phyloP scores from a whole-genome alignment of 2,888 invertebrate genomes.

The Macroteleia sp. region DNA sequence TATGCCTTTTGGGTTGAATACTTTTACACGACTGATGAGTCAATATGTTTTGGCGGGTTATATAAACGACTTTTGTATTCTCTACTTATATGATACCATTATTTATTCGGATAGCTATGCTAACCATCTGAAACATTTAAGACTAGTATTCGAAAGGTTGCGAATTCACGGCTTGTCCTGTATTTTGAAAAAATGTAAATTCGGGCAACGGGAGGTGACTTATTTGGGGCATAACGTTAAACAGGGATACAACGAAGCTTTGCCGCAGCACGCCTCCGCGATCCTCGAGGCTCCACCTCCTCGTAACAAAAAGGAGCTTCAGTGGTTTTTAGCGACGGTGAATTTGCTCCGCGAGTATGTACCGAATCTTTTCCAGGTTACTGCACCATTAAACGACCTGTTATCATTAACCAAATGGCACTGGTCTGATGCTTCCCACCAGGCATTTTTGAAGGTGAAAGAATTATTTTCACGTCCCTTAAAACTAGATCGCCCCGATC shows the following conservation, averaged over 20 bases:
- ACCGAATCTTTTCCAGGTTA: too few species aligned
- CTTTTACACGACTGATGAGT: slow-evolving; percentile 72
- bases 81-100: slow-evolving; percentile 74
- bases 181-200: not conserved
- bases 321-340: too few species aligned
- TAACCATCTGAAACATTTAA: slow-evolving; percentile 63
- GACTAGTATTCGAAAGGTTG: slow-evolving; percentile 62
- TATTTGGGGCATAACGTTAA: slow-evolving; percentile 30
- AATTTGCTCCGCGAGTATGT: too few species aligned
- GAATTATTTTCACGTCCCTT: too few species aligned
- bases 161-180: slow-evolving; percentile 43
- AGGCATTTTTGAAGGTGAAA: not conserved
- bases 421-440: not conserved
- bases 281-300: too few species aligned
- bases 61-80: slow-evolving; percentile 57
- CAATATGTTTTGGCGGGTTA: slow-evolving; percentile 62
- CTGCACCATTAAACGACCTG: too few species aligned
- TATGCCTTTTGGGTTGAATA: slow-evolving; percentile 68
- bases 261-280: too few species aligned
- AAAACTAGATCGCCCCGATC: too few species aligned
- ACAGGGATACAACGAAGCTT: too few species aligned
- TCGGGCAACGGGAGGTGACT: not conserved
- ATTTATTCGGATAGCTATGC: slow-evolving; percentile 57
- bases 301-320: too few species aligned
- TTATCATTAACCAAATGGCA: too few species aligned